These are phyloP conservation scores for Antedon mediterranea DNA, from an alignment of 53 echinoderm and acorn worm genomes.

Conservation along the genomic window DNA sequence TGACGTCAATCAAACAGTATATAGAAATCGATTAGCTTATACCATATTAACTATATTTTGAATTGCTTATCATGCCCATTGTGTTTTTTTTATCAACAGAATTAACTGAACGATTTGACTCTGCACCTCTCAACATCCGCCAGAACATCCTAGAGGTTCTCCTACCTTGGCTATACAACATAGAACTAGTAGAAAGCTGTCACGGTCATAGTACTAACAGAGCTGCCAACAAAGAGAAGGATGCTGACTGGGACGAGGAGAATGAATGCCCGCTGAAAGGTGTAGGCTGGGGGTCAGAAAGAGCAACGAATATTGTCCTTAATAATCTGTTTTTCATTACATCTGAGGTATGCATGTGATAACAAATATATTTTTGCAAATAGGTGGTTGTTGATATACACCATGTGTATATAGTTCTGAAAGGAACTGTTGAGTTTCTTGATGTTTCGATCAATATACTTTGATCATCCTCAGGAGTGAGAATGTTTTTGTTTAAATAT, in stretches of 20 bases:
- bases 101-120: conserved; percentile 88
- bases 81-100: conserved; percentile 22
- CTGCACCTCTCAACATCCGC: conserved; percentile 52
- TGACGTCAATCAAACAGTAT: no score
- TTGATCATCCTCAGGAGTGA: no score
- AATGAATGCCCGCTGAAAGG: conserved; percentile 59
- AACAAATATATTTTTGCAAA: neutral
- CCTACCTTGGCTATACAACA: conserved; percentile 85
- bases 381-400: no score
- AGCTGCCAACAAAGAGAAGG: conserved; percentile 25
- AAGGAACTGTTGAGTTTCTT: no score
- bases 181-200: conserved; percentile 50
- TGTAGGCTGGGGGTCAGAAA: conserved; percentile 87
- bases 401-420: no score
- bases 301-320: conserved; percentile 70
- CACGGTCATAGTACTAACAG: conserved; percentile 2
- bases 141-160: conserved; percentile 72
- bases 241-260: conserved; percentile 54
- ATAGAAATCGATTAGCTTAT: no score
- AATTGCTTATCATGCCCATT: no score
- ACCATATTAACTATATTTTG: no score
- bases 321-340: conserved; percentile 97
- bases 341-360: conserved; percentile 46
- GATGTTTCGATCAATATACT: no score
- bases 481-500: no score